phyloP scores from a whole-genome alignment of 2,797 vertebrate species.

The Cynodonichthys magdalenae region DNA sequence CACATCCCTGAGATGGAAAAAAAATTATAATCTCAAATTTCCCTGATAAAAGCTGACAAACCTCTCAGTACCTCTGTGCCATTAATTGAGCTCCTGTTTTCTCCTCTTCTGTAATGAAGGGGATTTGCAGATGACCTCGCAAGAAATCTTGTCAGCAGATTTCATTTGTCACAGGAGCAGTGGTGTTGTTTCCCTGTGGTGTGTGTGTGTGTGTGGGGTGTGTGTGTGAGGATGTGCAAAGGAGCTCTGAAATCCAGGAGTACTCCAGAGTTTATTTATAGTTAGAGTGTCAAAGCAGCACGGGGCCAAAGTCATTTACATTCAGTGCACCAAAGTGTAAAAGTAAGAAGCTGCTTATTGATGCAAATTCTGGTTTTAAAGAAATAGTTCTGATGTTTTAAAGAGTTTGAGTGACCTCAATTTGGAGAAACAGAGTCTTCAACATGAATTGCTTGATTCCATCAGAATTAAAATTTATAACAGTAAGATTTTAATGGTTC shows the following conservation, averaged over 20 bases:
- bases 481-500: too few species aligned
- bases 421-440: too few species aligned
- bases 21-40: background rate
- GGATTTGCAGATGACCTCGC: slow-evolving; percentile 56
- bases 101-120: slow-evolving; percentile 20
- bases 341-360: slow-evolving; percentile 63
- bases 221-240: slow-evolving; percentile 42
- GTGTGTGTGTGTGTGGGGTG: slow-evolving; percentile 15
- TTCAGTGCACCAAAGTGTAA: slow-evolving; percentile 63
- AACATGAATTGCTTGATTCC: too few species aligned
- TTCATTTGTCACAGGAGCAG: slow-evolving; percentile 50
- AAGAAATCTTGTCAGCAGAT: slow-evolving; percentile 61
- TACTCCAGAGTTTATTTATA: slow-evolving; percentile 72
- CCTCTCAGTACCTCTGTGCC: slow-evolving; percentile 10
- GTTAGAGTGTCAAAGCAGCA: slow-evolving; percentile 53
- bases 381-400: too few species aligned
- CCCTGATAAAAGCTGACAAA: slow-evolving; percentile 14
- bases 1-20: background rate
- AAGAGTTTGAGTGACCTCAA: too few species aligned
- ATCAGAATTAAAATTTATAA: too few species aligned
- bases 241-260: slow-evolving; percentile 58
- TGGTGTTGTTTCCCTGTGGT: slow-evolving; percentile 48
- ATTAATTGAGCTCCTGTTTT: slow-evolving; percentile 42
- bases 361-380: slow-evolving; percentile 45
- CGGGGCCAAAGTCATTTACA: slow-evolving; percentile 64